These are phyloP conservation scores for Platysteira castanea DNA, from an alignment of 2,113 vertebrate species.

Conservation along the genomic window DNA sequence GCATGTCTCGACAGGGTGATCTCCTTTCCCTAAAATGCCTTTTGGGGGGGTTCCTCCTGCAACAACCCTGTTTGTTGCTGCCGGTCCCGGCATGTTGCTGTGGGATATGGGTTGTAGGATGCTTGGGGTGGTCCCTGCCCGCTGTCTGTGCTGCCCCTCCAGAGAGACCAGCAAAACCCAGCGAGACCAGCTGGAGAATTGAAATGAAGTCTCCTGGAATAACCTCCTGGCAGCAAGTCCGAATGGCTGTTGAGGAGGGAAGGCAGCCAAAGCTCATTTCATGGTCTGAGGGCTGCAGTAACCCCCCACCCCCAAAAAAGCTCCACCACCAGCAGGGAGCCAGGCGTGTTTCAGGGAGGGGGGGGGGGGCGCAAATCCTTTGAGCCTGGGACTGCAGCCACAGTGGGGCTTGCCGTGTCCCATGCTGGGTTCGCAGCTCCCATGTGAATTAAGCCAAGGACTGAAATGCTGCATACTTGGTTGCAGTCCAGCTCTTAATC, in stretches of 20 bases:
- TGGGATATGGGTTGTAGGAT: background rate
- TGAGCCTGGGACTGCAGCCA: background rate
- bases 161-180: background rate
- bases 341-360: background rate
- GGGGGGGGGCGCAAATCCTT: background rate
- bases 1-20: background rate
- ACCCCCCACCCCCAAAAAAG: background rate
- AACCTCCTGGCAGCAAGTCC: background rate
- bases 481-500: constrained; percentile 48
- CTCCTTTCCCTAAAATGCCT: background rate
- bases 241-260: background rate
- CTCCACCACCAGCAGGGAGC: background rate
- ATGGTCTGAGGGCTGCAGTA: background rate
- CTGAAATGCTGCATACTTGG: constrained; percentile 41
- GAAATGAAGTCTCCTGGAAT: constrained; percentile 39
- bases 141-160: background rate
- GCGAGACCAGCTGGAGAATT: background rate
- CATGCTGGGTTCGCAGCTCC: background rate
- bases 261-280: constrained; percentile 4
- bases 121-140: background rate
- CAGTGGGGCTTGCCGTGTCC: background rate
- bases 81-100: background rate
- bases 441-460: background rate
- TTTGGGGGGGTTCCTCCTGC: background rate
- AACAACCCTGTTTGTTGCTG: background rate